Evolutionary conservation across 2,113 vertebrate genomes (phyloP).

Genomic region (Tupaia tana): DNA sequence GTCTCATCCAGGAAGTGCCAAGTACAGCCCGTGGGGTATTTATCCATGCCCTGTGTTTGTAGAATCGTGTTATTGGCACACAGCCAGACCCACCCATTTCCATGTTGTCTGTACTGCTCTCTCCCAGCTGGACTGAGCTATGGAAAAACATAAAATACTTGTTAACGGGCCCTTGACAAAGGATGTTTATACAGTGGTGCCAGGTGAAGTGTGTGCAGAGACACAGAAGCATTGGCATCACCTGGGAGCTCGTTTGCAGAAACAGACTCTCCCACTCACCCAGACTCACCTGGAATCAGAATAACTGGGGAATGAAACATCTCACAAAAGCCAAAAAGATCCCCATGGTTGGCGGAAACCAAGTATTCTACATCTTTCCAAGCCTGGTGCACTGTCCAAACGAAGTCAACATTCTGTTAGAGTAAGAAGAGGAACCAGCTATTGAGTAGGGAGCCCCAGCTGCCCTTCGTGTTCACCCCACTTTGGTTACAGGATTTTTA

Average conservation of each 20-base stretch:
- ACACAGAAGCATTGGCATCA: not conserved
- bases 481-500: not conserved
- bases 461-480: not conserved
- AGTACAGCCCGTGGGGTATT: not conserved
- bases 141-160: not conserved
- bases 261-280: not conserved
- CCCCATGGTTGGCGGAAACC: not conserved
- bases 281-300: not conserved
- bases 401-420: not conserved
- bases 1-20: not conserved
- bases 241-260: not conserved
- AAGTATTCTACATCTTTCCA: not conserved
- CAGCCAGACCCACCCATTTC: not conserved
- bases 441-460: fast-evolving
- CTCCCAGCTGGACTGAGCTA: not conserved
- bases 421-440: not conserved
- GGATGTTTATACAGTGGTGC: not conserved
- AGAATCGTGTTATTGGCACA: slow-evolving; percentile 34
- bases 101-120: not conserved
- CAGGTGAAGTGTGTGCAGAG: too few species aligned
- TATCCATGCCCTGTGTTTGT: not conserved
- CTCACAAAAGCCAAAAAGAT: not conserved
- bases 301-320: not conserved
- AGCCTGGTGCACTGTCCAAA: not conserved
- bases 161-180: not conserved